Evolutionary conservation across 1,140 invertebrate species (phyloP).

Genomic region (Oreohelix idahoensis): DNA sequence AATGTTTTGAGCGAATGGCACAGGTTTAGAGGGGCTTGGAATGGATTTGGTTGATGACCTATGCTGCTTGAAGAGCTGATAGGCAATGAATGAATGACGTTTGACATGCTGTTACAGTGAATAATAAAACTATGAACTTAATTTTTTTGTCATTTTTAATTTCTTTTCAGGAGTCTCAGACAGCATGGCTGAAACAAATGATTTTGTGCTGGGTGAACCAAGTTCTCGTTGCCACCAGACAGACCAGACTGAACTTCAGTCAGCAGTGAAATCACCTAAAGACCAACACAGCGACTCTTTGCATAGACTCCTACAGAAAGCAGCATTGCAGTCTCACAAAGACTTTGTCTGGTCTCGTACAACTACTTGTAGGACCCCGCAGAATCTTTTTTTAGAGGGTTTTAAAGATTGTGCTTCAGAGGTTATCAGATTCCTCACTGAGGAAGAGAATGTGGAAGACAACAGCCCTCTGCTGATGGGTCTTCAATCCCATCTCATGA

Average conservation of each 20-base stretch:
- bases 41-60: too few species aligned
- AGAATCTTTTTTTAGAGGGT: constrained; percentile 37
- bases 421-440: constrained; percentile 24
- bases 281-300: background rate
- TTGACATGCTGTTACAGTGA: too few species aligned
- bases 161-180: background rate
- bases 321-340: background rate
- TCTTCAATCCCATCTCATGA: constrained; percentile 16
- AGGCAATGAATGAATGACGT: too few species aligned
- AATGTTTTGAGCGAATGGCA: too few species aligned
- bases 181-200: background rate
- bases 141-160: constrained; percentile 4
- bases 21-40: too few species aligned
- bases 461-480: constrained; percentile 17
- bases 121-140: background rate
- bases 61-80: too few species aligned
- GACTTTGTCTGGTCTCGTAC: background rate
- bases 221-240: background rate
- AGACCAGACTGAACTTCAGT: background rate
- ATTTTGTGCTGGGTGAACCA: background rate
- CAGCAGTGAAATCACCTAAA: background rate
- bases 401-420: constrained; percentile 39
- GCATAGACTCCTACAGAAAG: background rate
- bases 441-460: constrained; percentile 25
- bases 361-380: background rate